Percentiles rank a stretch among this genome's conserved stretches.
Conservation (phyloP, 2,888 invertebrate genomes). For the Andrena minutula region DNA sequence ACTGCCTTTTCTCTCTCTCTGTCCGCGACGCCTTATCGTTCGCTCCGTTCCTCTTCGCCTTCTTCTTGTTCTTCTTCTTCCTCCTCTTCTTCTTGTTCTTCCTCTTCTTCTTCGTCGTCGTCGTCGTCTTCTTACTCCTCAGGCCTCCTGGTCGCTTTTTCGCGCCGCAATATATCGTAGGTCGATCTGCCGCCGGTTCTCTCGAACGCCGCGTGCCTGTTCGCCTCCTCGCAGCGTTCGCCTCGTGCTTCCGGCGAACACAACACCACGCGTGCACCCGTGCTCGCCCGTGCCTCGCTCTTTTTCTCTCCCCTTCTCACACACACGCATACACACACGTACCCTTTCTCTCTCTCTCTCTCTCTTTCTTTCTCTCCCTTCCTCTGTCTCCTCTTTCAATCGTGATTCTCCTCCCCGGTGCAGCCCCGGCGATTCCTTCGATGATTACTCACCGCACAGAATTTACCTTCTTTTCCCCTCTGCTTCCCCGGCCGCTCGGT, state of each 20-base stretch:
- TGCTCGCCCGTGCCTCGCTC: not conserved
- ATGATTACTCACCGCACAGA: slow-evolving; percentile 35
- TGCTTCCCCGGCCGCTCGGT: not conserved
- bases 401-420: slow-evolving; percentile 8
- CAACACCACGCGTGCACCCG: slow-evolving; percentile 31
- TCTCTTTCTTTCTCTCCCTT: not conserved
- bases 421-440: slow-evolving; percentile 33
- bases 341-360: not conserved
- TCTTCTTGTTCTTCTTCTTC: slow-evolving; percentile 36
- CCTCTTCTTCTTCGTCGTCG: not conserved
- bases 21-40: slow-evolving; percentile 49
- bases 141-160: slow-evolving; percentile 22
- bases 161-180: slow-evolving; percentile 25
- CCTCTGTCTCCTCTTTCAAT: not conserved
- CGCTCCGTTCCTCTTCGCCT: slow-evolving; percentile 17
- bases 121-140: not conserved
- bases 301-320: not conserved
- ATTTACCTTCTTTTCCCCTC: slow-evolving; percentile 24
- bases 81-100: no score
- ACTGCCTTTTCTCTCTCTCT: slow-evolving; percentile 56
- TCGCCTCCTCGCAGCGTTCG: slow-evolving; percentile 33
- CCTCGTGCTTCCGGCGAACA: slow-evolving; percentile 27
- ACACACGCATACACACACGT: no score
- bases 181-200: slow-evolving; percentile 23
- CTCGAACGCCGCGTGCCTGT: slow-evolving; percentile 29